Conservation (phyloP, 2,888 invertebrate species). For the Quadriops clusia region DNA sequence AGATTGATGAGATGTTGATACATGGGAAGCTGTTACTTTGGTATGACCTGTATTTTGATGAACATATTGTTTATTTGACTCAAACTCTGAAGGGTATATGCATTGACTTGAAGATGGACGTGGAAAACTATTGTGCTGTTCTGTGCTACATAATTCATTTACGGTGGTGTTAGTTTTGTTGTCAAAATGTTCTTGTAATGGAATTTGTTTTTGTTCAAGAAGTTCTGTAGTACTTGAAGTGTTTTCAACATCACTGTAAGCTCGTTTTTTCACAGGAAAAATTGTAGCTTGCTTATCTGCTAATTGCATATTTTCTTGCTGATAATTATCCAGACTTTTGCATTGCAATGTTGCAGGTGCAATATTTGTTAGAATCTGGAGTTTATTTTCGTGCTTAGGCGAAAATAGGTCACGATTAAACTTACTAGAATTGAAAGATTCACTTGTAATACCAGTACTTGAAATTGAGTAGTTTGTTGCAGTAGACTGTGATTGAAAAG, state of each 20-base stretch:
- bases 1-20: constrained; percentile 32
- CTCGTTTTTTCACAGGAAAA: constrained; percentile 54
- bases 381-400: constrained; percentile 8
- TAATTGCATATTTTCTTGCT: constrained; percentile 10
- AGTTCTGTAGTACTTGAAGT: constrained; percentile 9
- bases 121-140: background rate
- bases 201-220: constrained; percentile 9
- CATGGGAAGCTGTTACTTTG: constrained; percentile 42
- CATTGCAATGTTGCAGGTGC: too few species aligned
- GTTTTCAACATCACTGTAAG: constrained; percentile 42
- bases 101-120: constrained; percentile 7
- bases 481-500: constrained; percentile 8
- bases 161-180: constrained; percentile 6
- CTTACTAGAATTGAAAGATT: too few species aligned
- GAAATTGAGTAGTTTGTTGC: too few species aligned
- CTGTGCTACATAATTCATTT: constrained; percentile 1
- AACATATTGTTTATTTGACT: constrained; percentile 23
- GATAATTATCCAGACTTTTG: too few species aligned
- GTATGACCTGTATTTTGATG: constrained; percentile 25
- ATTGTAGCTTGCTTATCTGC: constrained; percentile 29
- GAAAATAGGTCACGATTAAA: constrained; percentile 11
- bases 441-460: too few species aligned
- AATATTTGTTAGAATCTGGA: too few species aligned
- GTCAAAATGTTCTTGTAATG: constrained; percentile 17
- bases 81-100: constrained; percentile 10